Percentiles rank a stretch among this genome's conserved stretches.
Conservation (phyloP, 92 coral and sea anemone species). For the Desmophyllum pertusum region DNA sequence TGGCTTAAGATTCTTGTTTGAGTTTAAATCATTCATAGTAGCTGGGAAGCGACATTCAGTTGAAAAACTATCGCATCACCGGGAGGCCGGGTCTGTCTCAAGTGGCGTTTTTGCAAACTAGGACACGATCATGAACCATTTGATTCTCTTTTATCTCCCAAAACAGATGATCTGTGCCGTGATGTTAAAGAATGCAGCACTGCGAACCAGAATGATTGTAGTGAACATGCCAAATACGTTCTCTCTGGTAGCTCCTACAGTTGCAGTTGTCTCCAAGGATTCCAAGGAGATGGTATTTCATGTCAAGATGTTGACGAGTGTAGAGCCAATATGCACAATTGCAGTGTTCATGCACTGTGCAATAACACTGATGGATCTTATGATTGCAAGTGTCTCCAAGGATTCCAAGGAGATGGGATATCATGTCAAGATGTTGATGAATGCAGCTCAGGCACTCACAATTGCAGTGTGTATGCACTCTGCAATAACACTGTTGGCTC, state of each 20-base stretch:
- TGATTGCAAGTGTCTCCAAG: neutral
- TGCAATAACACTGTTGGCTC: conserved; percentile 23
- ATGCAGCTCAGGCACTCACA: neutral
- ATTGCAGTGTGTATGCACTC: conserved; percentile 1
- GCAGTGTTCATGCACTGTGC: neutral
- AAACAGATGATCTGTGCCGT: neutral
- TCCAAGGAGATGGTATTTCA: neutral
- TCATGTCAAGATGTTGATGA: conserved; percentile 6
- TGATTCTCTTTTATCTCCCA: neutral
- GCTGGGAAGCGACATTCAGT: neutral
- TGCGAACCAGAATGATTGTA: too few relatives aligned
- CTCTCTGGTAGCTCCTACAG: too few relatives aligned
- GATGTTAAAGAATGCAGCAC: conserved; percentile 9
- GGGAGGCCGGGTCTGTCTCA: too few relatives aligned
- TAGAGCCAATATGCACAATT: neutral
- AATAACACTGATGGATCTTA: neutral
- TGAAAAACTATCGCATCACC: too few relatives aligned
- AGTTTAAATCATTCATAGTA: too few relatives aligned
- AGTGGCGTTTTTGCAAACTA: too few relatives aligned
- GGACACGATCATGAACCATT: too few relatives aligned
- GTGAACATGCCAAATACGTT: too few relatives aligned
- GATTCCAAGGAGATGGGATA: conserved; percentile 10
- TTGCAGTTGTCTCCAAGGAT: conserved; percentile 23
- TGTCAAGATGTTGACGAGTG: neutral
- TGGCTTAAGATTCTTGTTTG: too few relatives aligned